Evolutionary conservation across 2,888 invertebrate species (phyloP), one percentile per base, ranked within the genome.

Genomic region (Horisme vitalbata): DNA sequence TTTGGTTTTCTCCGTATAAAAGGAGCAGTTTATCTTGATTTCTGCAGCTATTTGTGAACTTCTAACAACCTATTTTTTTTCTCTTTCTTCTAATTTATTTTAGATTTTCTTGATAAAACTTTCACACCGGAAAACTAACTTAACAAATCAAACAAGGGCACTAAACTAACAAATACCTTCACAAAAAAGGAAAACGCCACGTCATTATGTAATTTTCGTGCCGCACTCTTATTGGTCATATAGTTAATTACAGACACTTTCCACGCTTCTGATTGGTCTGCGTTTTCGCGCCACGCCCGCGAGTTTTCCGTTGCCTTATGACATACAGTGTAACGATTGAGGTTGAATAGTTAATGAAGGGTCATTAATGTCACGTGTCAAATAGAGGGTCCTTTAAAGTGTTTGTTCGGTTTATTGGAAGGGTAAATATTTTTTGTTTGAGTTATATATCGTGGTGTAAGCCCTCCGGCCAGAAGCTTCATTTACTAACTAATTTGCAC

Each of bases 261-360:
- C 60, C 68, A 45, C 57, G 61, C 27, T 49, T 45, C 58, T 63
- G 68, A 85, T 85, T 85, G 86, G 86, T 36, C 34, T 61, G 43
- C 41, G 66, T 38, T 50, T 47, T 52, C 49, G 49, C 55, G 58
- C 73, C 72, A 70, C 83, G 81, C 85, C 86, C 63, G 45, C 53
- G 59, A 61, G 68, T 73, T 78, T 81, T 74, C 75, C 78, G 65
- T 65, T 61, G 48, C 58, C 74, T 76, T 76, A 76, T 76, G 74
- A 66, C 76, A 79, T 64, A 52, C 57, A 39, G 51, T 69, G 76
- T 81, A 83, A 82, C 76, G 67, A 65, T 71, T 65, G 63, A 45
- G 59, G 62, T 43, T 83, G 75, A 81, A 85, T 84, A 64, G 57
- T 76, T 86, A 74, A 87, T 80, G 79, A 78, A 77, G 72, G 72